Evolutionary conservation across 2,113 vertebrate genomes (phyloP).

Genomic region (Cyprinodon tularosa): DNA sequence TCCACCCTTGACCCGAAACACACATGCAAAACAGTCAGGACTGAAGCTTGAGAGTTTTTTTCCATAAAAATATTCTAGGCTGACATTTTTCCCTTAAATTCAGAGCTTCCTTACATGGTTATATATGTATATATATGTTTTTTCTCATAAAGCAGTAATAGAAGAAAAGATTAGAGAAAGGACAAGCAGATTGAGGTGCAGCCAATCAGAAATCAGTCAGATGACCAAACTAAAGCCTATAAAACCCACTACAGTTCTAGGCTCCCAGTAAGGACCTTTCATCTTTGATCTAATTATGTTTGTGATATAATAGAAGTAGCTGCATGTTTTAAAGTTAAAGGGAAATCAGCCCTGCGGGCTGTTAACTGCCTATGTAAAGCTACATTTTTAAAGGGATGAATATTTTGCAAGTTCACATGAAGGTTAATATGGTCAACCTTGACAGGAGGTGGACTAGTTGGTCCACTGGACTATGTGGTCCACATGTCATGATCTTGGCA

Average conservation of each 20-base stretch:
- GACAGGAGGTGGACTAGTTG: too few relatives aligned
- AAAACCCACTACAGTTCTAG: not conserved
- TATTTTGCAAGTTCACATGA: not conserved
- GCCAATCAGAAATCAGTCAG: too few relatives aligned
- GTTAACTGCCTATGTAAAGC: constrained; percentile 20
- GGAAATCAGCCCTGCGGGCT: not conserved
- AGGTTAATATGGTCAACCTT: not conserved
- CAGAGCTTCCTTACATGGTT: too few relatives aligned
- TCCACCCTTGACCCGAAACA: constrained; percentile 15
- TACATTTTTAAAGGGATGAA: not conserved
- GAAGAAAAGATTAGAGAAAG: not conserved
- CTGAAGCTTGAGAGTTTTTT: constrained; percentile 9
- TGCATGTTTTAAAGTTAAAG: constrained; percentile 14
- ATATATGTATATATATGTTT: too few relatives aligned
- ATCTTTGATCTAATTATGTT: constrained; percentile 19
- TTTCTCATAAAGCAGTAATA: not conserved
- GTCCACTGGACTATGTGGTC: too few relatives aligned
- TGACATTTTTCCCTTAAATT: not conserved
- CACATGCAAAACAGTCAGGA: constrained; percentile 24
- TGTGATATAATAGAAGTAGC: constrained; percentile 8
- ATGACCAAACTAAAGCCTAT: not conserved
- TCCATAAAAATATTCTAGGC: not conserved
- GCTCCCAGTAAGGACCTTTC: constrained; percentile 15
- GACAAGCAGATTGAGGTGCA: not conserved
- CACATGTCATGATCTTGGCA: too few relatives aligned